phyloP scores from a whole-genome alignment of 2,797 vertebrate genomes.

The Sciaenops ocellatus region DNA sequence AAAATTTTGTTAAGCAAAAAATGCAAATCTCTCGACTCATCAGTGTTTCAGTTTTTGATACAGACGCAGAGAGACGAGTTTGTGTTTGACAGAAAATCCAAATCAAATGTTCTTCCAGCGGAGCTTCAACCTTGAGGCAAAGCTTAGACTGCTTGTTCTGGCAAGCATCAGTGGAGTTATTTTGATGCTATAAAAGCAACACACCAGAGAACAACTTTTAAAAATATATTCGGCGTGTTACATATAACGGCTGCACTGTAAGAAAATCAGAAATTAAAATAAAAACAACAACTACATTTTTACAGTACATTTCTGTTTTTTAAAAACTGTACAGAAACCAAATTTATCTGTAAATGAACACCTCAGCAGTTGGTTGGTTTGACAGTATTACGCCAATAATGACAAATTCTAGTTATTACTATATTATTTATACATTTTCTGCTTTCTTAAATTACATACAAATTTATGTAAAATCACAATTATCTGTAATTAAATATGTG shows the following conservation, averaged over 20 bases:
- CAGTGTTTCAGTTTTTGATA: conserved; percentile 14
- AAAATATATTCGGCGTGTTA: conserved; percentile 33
- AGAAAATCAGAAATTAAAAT: no score
- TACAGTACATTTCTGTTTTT: no score
- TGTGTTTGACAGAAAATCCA: conserved; percentile 42
- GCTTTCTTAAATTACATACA: no score
- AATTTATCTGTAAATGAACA: no score
- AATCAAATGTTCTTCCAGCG: conserved; percentile 49
- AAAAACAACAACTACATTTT: no score
- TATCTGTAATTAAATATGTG: no score
- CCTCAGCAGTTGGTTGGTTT: no score
- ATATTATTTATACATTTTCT: no score
- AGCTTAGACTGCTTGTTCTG: conserved; percentile 67
- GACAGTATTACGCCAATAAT: no score
- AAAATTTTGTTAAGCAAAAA: conserved; percentile 14
- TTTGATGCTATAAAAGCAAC: conserved; percentile 54
- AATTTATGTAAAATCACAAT: no score
- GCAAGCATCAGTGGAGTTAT: conserved; percentile 63
- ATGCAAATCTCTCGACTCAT: conserved; percentile 14
- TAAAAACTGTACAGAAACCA: no score
- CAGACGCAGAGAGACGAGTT: conserved; percentile 26
- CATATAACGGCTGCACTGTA: conserved; percentile 5
- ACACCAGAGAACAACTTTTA: conserved; percentile 34
- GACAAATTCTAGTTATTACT: no score
- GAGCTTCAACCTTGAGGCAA: conserved; percentile 63